Evolutionary conservation across 2,797 vertebrate genomes (phyloP).

Genomic region (Coilia nasus): DNA sequence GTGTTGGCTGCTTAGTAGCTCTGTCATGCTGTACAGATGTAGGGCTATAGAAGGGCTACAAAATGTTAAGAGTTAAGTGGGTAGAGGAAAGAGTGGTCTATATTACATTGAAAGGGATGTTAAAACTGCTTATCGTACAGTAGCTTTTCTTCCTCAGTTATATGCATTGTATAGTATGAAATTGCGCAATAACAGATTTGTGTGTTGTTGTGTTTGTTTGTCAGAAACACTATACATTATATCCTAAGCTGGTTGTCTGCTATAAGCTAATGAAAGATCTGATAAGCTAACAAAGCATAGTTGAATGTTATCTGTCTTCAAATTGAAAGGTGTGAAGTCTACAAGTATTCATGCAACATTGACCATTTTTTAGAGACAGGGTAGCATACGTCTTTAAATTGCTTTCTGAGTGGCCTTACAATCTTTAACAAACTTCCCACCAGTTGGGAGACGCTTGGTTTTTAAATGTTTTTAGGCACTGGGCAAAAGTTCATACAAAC

Average conservation of each 20-base stretch:
- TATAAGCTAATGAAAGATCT: slow-evolving; percentile 12
- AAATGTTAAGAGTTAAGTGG: neutral
- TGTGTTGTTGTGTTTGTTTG: slow-evolving; percentile 2
- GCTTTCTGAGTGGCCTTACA: neutral
- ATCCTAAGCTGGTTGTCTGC: slow-evolving; percentile 14
- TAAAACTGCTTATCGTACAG: neutral
- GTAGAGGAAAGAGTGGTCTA: neutral
- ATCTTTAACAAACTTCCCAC: slow-evolving; percentile 7
- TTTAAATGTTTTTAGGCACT: neutral
- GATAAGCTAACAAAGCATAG: neutral
- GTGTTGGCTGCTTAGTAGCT: neutral
- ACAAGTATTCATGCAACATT: neutral
- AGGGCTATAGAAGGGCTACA: neutral
- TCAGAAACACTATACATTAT: neutral
- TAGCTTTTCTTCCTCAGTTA: neutral
- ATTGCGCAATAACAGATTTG: neutral
- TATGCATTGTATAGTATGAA: neutral
- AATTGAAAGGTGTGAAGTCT: neutral
- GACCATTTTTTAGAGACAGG: neutral
- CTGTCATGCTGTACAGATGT: neutral
- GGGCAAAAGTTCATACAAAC: neutral
- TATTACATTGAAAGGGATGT: neutral
- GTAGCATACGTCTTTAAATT: neutral
- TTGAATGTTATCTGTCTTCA: slow-evolving; percentile 1
- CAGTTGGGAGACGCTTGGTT: neutral